Evolutionary conservation across 2,113 vertebrate genomes (phyloP).

Genomic region (Plecotus auritus): DNA sequence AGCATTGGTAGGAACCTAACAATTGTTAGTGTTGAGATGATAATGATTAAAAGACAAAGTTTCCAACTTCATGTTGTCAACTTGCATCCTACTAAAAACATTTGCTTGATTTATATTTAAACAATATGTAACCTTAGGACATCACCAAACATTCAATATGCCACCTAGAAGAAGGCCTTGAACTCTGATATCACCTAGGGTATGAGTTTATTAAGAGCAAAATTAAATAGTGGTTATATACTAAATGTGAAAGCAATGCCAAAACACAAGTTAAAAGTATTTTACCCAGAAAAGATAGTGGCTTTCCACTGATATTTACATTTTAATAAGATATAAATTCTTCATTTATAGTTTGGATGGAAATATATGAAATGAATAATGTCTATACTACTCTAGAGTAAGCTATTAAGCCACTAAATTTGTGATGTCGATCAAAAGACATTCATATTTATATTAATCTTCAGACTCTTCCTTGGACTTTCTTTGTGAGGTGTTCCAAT

Average conservation of each 20-base stretch:
- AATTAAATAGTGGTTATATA: constrained; percentile 65
- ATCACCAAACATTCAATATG: constrained; percentile 73
- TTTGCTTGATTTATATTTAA: constrained; percentile 75
- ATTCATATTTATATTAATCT: constrained; percentile 1
- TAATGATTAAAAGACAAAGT: not conserved
- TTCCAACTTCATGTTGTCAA: constrained; percentile 44
- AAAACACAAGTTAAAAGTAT: constrained; percentile 35
- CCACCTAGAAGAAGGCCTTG: constrained; percentile 70
- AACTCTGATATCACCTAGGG: constrained; percentile 62
- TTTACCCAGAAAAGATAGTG: not conserved
- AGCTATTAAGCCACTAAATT: not conserved
- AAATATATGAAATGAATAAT: not conserved
- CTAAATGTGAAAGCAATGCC: constrained; percentile 60
- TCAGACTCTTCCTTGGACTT: not conserved
- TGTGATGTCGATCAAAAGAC: not conserved
- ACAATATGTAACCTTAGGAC: constrained; percentile 58
- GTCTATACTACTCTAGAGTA: not conserved
- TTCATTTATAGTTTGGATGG: not conserved
- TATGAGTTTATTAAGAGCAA: constrained; percentile 64
- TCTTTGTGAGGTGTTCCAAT: not conserved
- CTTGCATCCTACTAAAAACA: constrained; percentile 62
- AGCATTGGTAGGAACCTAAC: not conserved
- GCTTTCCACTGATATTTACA: not conserved
- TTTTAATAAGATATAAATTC: not conserved
- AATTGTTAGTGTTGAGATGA: not conserved